Conservation (phyloP, 2,797 vertebrate genomes). For the Sebastes vulpes region DNA sequence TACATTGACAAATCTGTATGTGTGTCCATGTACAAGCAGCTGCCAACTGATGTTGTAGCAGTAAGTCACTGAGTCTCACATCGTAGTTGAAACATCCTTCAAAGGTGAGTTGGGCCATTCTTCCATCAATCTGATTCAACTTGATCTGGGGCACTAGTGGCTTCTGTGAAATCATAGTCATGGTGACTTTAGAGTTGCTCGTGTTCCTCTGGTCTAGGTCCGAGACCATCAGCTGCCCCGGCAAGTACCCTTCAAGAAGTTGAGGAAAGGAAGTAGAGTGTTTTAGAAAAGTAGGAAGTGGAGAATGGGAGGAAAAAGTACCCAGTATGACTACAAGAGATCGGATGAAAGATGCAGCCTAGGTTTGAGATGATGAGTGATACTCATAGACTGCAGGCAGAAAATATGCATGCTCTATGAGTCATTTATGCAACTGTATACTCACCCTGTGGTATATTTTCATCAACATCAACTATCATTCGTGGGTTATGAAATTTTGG, state of each 20-base stretch:
- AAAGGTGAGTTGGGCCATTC: slow-evolving; percentile 60
- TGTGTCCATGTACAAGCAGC: neutral
- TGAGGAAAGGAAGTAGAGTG: neutral
- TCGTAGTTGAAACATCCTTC: slow-evolving; percentile 88
- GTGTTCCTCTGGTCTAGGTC: slow-evolving; percentile 82
- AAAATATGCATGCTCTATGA: neutral
- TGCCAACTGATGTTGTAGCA: neutral
- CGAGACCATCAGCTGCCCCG: slow-evolving; percentile 43
- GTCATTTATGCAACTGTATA: neutral
- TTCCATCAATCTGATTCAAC: neutral
- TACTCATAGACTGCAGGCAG: neutral
- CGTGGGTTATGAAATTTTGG: slow-evolving; percentile 70
- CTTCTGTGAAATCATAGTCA: slow-evolving; percentile 78
- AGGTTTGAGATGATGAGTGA: neutral
- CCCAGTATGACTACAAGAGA: neutral
- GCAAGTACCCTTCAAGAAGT: slow-evolving; percentile 54
- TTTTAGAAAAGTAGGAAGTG: neutral
- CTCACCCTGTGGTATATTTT: slow-evolving; percentile 75
- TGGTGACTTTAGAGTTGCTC: slow-evolving; percentile 79
- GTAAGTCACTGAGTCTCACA: slow-evolving; percentile 67
- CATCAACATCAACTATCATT: slow-evolving; percentile 48
- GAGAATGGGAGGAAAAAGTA: neutral
- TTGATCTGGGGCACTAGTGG: slow-evolving; percentile 72
- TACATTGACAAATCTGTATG: neutral
- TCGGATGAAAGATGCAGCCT: neutral